Evolutionary conservation across 1,140 invertebrate genomes (phyloP).

Genomic region (Homalodisca vitripennis): DNA sequence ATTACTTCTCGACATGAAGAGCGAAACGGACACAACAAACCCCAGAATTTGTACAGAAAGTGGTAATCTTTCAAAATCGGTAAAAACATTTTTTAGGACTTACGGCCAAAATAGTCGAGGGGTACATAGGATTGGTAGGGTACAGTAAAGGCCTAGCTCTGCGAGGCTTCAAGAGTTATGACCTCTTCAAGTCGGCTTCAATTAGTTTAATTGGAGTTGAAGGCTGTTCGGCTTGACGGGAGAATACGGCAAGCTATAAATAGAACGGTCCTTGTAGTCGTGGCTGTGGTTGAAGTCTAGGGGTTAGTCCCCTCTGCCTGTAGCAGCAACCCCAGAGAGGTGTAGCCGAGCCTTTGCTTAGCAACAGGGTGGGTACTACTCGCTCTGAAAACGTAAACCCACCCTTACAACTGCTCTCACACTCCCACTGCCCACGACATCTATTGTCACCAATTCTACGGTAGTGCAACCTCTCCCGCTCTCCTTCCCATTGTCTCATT

Average conservation of each 20-base stretch:
- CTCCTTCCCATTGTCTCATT: no score
- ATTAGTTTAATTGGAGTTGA: constrained; percentile 2
- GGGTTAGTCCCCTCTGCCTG: neutral
- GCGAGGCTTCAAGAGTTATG: neutral
- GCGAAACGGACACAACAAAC: no score
- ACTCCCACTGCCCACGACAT: no score
- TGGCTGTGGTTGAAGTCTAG: neutral
- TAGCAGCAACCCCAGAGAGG: no score
- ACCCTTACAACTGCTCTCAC: no score
- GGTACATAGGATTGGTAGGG: neutral
- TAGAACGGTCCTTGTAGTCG: neutral
- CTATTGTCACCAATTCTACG: no score
- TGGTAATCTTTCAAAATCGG: no score
- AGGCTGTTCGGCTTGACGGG: neutral
- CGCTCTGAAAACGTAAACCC: constrained; percentile 26
- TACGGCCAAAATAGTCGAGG: no score
- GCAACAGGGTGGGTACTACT: constrained; percentile 13
- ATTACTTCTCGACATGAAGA: no score
- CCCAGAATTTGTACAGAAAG: no score
- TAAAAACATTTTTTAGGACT: no score
- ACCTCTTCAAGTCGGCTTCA: neutral
- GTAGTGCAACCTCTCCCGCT: no score
- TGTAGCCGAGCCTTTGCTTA: neutral
- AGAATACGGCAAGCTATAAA: constrained; percentile 1
- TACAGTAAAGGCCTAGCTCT: neutral